Conservation (phyloP, 2,888 invertebrate genomes). For the Drosophila falleni region DNA sequence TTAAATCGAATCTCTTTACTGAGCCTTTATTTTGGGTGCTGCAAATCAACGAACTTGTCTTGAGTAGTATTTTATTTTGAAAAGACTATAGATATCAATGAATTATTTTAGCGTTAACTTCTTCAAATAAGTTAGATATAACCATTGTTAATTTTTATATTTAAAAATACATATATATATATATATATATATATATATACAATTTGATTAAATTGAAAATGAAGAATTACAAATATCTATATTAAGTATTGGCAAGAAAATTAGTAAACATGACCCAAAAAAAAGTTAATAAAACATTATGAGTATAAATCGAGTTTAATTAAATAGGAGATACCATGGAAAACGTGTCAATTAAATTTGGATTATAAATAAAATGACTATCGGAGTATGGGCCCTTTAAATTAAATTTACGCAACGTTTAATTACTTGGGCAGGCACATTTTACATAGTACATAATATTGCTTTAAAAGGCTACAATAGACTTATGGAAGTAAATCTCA, state of each 20-base stretch:
- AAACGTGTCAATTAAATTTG: not conserved
- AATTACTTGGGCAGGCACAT: slow-evolving; percentile 16
- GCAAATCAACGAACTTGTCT: no score
- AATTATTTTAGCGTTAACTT: no score
- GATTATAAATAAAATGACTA: not conserved
- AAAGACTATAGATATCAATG: no score
- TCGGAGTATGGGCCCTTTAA: not conserved
- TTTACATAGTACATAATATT: not conserved
- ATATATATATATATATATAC: no score
- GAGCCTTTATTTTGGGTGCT: no score
- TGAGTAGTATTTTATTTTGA: no score
- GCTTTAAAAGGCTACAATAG: slow-evolving; percentile 28
- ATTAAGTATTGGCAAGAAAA: not conserved
- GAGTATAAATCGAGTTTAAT: not conserved
- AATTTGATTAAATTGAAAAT: not conserved
- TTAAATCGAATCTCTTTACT: no score
- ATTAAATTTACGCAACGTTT: slow-evolving; percentile 4
- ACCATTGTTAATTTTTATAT: no score
- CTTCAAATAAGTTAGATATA: no score
- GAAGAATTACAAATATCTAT: not conserved
- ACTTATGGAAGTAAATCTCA: slow-evolving; percentile 8
- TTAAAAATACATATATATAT: no score
- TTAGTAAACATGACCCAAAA: not conserved
- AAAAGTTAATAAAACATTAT: not conserved
- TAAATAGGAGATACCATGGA: not conserved